Base-by-base conservation (phyloP, 1,140 invertebrate genomes). In the Caerostris extrusa region DNA sequence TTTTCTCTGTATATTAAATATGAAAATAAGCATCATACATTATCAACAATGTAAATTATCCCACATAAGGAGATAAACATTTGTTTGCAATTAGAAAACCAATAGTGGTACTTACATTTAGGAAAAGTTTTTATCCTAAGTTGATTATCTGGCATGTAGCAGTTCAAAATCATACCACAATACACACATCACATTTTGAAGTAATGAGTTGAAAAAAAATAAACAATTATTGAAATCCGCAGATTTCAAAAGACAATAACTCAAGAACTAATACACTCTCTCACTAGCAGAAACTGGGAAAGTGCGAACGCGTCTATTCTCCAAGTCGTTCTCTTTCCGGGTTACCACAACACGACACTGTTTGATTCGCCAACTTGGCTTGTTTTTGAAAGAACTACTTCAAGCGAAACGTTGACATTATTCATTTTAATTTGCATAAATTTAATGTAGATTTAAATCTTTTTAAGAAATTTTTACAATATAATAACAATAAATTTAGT, bases 81-180 rank as follows among this genome's bases (percentile, higher is more conserved):
- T 77, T 77, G 71, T 12, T 77, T 50, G n/a, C 5, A n/a, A 67
- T 17, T 17, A 67, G 61, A 12, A 67, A 3, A 67, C 3, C 50
- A 71, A 71, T 8, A 71, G 4, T 50, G 10, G 10, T 77, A 77
- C 71, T 77, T 50, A 77, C 71, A 7, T 14, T 4, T 5, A 12
- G 53, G 19, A 77, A 53, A 77, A 77, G 71, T 50, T 77, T 77
- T 77, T 77, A 77, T 77, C 71, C 71, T 77, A 53, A 50, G 71
- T 12, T 50, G 67, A 0, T 10, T 64, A 17, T 14, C 34, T 17
- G 61, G 17, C 61, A 64, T 17, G 1, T 14, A 14, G 61, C 61
- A 10, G 50, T 12, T 77, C 19, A 77, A 50, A 77, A 53, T 77
- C 34, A 77, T 50, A 14, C 34, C 71, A 77, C 71, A 77, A 77